phyloP scores from a whole-genome alignment of 2,797 vertebrate genomes.

The Sciaenops ocellatus region DNA sequence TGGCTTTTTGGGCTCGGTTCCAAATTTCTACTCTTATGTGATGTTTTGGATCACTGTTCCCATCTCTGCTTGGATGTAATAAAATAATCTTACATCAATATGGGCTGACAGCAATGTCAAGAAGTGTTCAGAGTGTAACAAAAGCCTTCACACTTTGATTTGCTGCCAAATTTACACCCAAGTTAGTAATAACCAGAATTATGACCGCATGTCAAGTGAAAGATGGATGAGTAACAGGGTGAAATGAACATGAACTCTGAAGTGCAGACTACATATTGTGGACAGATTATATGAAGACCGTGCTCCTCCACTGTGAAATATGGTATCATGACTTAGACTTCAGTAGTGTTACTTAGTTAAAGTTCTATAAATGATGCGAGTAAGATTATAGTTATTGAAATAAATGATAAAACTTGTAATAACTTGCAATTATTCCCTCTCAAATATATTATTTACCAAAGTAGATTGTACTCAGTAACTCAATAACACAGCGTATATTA shows the following conservation, averaged over 20 bases:
- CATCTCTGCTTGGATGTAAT: conserved; percentile 29
- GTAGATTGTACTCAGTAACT: neutral
- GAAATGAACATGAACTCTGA: conserved; percentile 5
- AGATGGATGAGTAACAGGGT: conserved; percentile 21
- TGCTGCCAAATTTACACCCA: conserved; percentile 35
- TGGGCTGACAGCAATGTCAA: conserved; percentile 41
- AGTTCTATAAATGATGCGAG: neutral
- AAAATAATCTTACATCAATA: conserved; percentile 38
- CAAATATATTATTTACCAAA: neutral
- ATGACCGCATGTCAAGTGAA: conserved; percentile 28
- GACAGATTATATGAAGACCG: neutral
- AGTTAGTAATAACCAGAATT: conserved; percentile 11
- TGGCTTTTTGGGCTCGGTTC: conserved; percentile 38
- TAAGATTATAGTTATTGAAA: neutral
- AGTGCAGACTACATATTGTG: neutral
- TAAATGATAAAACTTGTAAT: neutral
- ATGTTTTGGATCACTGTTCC: conserved; percentile 36
- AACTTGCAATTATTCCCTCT: neutral
- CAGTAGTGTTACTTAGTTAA: neutral
- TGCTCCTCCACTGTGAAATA: neutral
- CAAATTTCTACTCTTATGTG: conserved; percentile 47
- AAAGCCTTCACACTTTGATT: conserved; percentile 11
- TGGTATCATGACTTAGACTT: neutral
- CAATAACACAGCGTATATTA: neutral
- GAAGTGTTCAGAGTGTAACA: conserved; percentile 18